Percentiles rank a stretch among this genome's conserved stretches.
phyloP scores from a whole-genome alignment of 1,140 invertebrate species.

The Drosophila ficusphila region DNA sequence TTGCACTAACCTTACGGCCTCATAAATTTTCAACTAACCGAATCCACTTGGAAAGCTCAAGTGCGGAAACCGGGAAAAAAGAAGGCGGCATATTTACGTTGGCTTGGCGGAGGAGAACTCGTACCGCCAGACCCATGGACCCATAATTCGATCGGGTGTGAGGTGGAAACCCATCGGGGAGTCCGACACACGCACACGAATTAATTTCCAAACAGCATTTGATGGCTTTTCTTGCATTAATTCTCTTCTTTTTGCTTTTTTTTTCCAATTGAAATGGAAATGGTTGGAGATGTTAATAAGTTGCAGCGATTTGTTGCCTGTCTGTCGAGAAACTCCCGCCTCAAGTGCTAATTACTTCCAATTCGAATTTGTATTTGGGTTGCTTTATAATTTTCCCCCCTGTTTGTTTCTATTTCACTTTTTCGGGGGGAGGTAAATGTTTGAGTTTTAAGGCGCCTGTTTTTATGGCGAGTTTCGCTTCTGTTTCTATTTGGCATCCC shows the following conservation, averaged over 20 bases:
- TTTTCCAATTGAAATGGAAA: not conserved
- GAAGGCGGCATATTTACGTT: not conserved
- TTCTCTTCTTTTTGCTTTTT: not conserved
- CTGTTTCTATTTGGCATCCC: not conserved
- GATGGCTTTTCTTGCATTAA: slow-evolving; percentile 48
- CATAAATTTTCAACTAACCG: slow-evolving; percentile 1
- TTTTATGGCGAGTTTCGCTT: slow-evolving; percentile 8
- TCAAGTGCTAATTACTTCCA: slow-evolving; percentile 75
- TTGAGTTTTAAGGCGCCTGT: slow-evolving; percentile 27
- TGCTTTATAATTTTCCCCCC: slow-evolving; percentile 56
- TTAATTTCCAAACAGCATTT: slow-evolving; percentile 50
- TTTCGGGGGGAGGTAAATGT: slow-evolving; percentile 12
- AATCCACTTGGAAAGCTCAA: not conserved
- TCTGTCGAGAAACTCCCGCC: slow-evolving; percentile 21
- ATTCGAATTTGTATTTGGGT: slow-evolving; percentile 68
- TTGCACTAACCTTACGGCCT: not conserved
- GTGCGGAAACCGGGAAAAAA: slow-evolving; percentile 4
- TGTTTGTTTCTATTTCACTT: slow-evolving; percentile 6
- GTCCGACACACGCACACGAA: slow-evolving; percentile 37
- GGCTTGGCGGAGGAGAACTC: not conserved
- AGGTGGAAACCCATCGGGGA: slow-evolving; percentile 29
- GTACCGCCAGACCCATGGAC: slow-evolving; percentile 2
- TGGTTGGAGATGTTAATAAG: slow-evolving; percentile 63
- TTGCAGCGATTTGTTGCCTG: slow-evolving; percentile 76
- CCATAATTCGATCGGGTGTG: slow-evolving; percentile 3